phyloP scores from a whole-genome alignment of 2,113 vertebrate species.

The Harpagus bidentatus region DNA sequence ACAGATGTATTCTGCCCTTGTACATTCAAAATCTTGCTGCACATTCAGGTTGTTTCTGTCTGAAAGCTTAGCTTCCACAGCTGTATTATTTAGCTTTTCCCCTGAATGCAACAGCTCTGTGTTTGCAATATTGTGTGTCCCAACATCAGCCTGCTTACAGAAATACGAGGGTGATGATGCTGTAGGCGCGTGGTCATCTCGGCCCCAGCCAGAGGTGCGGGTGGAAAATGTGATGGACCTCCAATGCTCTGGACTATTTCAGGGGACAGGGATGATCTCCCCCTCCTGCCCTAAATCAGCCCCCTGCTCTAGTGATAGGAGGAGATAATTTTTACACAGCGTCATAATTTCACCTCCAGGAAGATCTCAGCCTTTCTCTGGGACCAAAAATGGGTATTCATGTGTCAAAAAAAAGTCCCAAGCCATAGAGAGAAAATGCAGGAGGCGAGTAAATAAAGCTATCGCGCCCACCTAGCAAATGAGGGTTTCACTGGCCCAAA shows the following conservation, averaged over 20 bases:
- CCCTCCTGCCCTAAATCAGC: neutral
- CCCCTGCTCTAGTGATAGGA: rapidly evolving
- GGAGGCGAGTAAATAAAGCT: neutral
- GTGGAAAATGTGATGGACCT: no score
- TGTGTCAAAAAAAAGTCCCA: neutral
- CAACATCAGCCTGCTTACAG: neutral
- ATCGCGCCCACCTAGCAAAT: rapidly evolving
- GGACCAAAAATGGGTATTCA: neutral
- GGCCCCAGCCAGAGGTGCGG: neutral
- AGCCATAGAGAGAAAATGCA: neutral
- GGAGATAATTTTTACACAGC: neutral
- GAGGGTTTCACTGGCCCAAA: neutral
- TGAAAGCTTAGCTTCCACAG: no score
- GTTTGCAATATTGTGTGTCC: neutral
- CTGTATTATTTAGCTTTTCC: neutral
- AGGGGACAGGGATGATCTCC: neutral
- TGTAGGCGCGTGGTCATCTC: rapidly evolving
- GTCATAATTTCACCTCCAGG: neutral
- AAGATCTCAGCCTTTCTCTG: neutral
- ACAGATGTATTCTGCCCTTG: neutral
- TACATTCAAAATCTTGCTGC: neutral
- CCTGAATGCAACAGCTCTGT: neutral
- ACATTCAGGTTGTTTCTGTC: neutral
- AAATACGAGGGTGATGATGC: no score
- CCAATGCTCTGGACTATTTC: neutral